Conservation (phyloP, 2,888 invertebrate species). For the Strigamia crassipes region DNA sequence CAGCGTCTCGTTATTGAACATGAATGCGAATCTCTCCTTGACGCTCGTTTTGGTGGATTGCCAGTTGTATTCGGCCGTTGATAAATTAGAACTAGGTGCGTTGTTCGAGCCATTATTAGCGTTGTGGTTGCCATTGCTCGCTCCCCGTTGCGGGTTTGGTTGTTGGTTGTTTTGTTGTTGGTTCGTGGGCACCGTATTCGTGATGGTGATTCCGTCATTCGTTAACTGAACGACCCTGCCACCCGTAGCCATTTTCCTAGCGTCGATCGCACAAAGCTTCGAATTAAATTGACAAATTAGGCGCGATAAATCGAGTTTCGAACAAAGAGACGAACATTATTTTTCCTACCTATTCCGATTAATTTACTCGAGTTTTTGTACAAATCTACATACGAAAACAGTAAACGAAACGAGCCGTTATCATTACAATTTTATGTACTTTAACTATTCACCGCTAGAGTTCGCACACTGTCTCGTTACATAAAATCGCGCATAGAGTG, state of each 20-base stretch:
- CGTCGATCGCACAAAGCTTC: background rate
- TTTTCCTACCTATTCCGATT: too few species aligned
- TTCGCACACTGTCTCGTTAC: background rate
- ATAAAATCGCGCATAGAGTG: background rate
- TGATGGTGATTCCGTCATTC: background rate
- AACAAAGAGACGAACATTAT: too few species aligned
- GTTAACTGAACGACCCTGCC: background rate
- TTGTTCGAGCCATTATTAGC: background rate
- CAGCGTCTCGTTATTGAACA: constrained; percentile 69
- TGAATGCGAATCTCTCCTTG: constrained; percentile 73
- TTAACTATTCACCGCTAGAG: background rate
- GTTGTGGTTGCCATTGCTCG: constrained; percentile 1
- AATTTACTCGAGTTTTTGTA: too few species aligned
- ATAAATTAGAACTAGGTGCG: background rate
- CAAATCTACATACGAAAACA: too few species aligned
- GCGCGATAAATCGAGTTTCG: too few species aligned
- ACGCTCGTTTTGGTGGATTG: constrained; percentile 76
- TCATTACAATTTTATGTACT: too few species aligned
- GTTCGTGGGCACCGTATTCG: background rate
- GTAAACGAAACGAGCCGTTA: too few species aligned
- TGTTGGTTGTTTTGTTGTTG: background rate
- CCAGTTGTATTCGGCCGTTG: constrained; percentile 51
- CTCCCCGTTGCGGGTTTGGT: background rate
- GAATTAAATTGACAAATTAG: background rate
- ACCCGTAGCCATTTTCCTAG: constrained; percentile 1